Evolutionary conservation across 2,797 vertebrate genomes (phyloP).

Genomic region (Valencia hispanica): DNA sequence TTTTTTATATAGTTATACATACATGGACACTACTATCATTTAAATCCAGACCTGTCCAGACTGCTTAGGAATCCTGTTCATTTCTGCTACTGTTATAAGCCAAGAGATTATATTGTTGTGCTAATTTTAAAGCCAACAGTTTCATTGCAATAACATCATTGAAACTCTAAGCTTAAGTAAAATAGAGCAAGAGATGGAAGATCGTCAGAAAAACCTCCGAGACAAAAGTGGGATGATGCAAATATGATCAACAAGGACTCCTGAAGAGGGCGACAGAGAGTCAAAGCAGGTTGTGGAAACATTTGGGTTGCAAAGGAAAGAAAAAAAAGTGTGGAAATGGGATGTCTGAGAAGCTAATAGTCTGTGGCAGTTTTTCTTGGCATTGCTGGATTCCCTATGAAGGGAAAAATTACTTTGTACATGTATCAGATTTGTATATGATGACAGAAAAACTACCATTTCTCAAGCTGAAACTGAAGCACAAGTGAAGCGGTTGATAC

Average conservation of each 20-base stretch:
- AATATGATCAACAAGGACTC: slow-evolving; percentile 24
- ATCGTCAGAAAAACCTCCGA: not conserved
- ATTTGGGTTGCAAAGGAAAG: slow-evolving; percentile 19
- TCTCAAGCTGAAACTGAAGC: slow-evolving; percentile 34
- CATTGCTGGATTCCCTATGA: slow-evolving; percentile 28
- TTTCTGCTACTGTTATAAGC: not conserved
- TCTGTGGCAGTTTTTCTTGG: slow-evolving; percentile 57
- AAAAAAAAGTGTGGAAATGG: slow-evolving; percentile 42
- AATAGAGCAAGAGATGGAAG: not conserved
- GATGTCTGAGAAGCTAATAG: slow-evolving; percentile 61
- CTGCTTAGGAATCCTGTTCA: not conserved
- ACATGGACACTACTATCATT: too few relatives aligned
- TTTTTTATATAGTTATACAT: not conserved
- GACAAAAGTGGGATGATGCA: not conserved
- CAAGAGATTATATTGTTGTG: not conserved
- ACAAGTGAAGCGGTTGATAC: slow-evolving; percentile 50
- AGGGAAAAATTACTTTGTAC: not conserved
- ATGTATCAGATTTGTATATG: slow-evolving; percentile 32
- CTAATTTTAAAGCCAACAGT: not conserved
- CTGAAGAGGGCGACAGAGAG: slow-evolving; percentile 82
- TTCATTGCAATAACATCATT: not conserved
- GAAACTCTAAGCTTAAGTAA: not conserved
- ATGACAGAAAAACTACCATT: slow-evolving; percentile 48
- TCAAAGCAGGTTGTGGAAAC: slow-evolving; percentile 44
- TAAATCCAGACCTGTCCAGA: too few relatives aligned